Percentiles rank a stretch among this genome's conserved stretches.
phyloP scores from a whole-genome alignment of 2,888 invertebrate species.

The Lasioglossum figueresi region DNA sequence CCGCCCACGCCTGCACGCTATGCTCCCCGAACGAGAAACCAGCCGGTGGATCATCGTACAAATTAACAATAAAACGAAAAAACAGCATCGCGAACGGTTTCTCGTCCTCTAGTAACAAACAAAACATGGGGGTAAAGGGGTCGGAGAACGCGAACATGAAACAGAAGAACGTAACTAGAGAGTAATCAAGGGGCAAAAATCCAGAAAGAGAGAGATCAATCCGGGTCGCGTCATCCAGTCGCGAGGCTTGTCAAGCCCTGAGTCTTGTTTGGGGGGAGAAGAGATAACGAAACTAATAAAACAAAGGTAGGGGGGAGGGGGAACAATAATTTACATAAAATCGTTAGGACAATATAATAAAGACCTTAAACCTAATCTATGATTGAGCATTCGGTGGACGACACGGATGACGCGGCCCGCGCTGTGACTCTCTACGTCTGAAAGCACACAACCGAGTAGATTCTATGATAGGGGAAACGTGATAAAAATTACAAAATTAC shows the following conservation, averaged over 20 bases:
- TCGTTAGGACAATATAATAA: slow-evolving; percentile 69
- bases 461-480: slow-evolving; percentile 13
- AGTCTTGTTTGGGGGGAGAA: slow-evolving; percentile 70
- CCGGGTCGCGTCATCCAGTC: slow-evolving; percentile 72
- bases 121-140: neutral
- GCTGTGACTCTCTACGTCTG: slow-evolving; percentile 37
- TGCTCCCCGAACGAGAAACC: slow-evolving; percentile 1
- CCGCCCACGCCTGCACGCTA: neutral
- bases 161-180: slow-evolving; percentile 44
- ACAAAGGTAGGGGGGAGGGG: slow-evolving; percentile 25
- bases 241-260: slow-evolving; percentile 64
- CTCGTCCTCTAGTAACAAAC: neutral
- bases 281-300: slow-evolving; percentile 41
- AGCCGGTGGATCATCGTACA: slow-evolving; percentile 21
- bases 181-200: slow-evolving; percentile 33
- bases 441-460: slow-evolving; percentile 62
- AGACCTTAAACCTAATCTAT: slow-evolving; percentile 79
- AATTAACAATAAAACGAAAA: slow-evolving; percentile 47
- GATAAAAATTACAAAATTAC: slow-evolving; percentile 38
- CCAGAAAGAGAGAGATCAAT: slow-evolving; percentile 41
- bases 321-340: slow-evolving; percentile 80
- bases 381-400: slow-evolving; percentile 80
- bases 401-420: slow-evolving; percentile 65
- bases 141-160: slow-evolving; percentile 37
- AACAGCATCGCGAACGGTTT: neutral